Evolutionary conservation across 2,888 invertebrate genomes (phyloP), one percentile per base, ranked within the genome.

Genomic region (Noctua janthe): DNA sequence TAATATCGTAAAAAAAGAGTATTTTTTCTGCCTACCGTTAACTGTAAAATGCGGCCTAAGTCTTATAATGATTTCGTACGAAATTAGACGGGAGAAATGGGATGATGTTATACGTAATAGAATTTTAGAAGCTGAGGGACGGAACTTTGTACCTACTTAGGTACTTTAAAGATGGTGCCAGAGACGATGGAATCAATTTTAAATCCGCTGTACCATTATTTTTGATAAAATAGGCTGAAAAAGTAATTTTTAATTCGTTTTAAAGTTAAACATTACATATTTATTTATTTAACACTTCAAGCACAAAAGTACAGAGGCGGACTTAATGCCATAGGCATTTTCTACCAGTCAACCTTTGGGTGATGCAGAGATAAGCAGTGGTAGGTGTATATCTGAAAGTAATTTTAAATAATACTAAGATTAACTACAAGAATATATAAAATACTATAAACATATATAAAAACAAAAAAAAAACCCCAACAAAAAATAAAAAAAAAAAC

Each of bases 1-100:
- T 89, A 78, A 87, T 84, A 74, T 86, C 88, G 84, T 88, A 89
- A 88, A 43, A 43, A 43, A 88, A 87, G 64, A 72, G 77, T 79
- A 83, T 87, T 87, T 88, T 88, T 88, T 84, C 73, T 77, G 72
- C 76, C 72, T 62, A 43, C 56, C 79, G 72, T 81, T 83, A 84
- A 84, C 80, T 82, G 71, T 76, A 49, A 87, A 88, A 81, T 71
- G 62, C 75, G 70, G 77, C 54, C 76, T 80, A 86, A 83, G 86
- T 76, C 62, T 76, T 80, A 79, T 88, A 88, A 88, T 89, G 87
- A 74, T 81, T 81, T 51, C 62, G 54, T 39, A 56, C 66, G 70
- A 83, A 86, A 88, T 80, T 73, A 77, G 74, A 79, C 23, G 83
- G 64, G 17, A 39, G 71, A 20, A 77, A 79, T 59, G 72, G 47